Percentiles rank a stretch among this genome's conserved stretches.
phyloP scores from a whole-genome alignment of 2,113 vertebrate genomes.

The Nesoenas mayeri region DNA sequence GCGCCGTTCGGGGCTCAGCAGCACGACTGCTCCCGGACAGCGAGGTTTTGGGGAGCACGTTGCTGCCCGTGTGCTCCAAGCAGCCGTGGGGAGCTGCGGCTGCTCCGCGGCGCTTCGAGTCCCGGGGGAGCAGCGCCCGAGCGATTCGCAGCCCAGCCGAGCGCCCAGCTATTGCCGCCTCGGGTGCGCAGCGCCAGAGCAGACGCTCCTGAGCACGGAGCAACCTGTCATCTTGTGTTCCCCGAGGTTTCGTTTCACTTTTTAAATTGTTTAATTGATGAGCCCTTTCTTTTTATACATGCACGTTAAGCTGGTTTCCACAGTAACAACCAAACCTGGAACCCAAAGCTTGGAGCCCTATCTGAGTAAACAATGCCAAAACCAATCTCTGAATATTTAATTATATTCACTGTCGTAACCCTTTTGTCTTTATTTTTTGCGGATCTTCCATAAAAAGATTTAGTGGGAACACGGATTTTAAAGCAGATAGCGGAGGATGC shows the following conservation, averaged over 20 bases:
- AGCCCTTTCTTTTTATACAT: conserved; percentile 54
- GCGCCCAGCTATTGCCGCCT: background rate
- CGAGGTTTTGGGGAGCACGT: too few species aligned
- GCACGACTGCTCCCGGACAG: rapidly evolving
- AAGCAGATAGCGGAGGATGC: background rate
- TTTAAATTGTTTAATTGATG: conserved; percentile 64
- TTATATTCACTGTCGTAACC: background rate
- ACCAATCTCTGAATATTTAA: background rate
- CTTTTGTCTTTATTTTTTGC: background rate
- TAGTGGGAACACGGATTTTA: background rate
- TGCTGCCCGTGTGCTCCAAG: too few species aligned
- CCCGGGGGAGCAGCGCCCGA: background rate
- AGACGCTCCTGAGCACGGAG: background rate
- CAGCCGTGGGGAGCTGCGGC: too few species aligned
- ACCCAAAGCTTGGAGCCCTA: conserved; percentile 11
- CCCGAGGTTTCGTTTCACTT: conserved; percentile 34
- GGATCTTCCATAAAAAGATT: background rate
- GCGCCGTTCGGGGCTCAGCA: background rate
- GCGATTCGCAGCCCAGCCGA: background rate
- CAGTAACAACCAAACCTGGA: conserved; percentile 69
- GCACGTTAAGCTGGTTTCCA: conserved; percentile 60
- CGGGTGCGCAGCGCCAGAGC: background rate
- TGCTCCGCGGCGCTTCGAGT: background rate
- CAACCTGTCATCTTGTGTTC: conserved; percentile 29
- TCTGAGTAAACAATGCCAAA: conserved; percentile 62